These are phyloP conservation scores for Erythrolamprus reginae DNA, from an alignment of 2,113 vertebrate species.

Conservation along the genomic window DNA sequence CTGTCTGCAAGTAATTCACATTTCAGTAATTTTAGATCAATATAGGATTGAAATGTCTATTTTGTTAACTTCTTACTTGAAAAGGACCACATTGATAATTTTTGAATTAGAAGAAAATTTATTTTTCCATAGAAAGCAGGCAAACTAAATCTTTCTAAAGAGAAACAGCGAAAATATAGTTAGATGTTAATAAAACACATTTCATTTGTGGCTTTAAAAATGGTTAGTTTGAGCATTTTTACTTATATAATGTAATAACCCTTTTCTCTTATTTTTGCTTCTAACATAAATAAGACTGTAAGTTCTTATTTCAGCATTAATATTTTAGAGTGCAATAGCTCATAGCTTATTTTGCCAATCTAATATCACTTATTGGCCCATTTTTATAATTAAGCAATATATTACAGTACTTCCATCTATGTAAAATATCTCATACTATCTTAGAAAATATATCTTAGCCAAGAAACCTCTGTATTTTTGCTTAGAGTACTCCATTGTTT, in stretches of 20 bases:
- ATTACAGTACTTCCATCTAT: neutral
- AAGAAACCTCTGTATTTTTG: neutral
- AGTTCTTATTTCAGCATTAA: neutral
- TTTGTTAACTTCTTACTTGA: neutral
- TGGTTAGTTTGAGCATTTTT: neutral
- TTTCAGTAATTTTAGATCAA: neutral
- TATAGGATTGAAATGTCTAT: neutral
- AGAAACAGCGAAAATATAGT: neutral
- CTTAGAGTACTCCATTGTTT: neutral
- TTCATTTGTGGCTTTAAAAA: neutral
- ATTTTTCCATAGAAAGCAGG: neutral
- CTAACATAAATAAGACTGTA: neutral
- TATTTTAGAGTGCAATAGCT: neutral
- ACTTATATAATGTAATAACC: neutral
- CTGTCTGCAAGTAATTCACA: neutral
- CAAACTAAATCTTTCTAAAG: neutral
- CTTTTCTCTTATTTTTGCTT: neutral
- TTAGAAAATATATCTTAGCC: neutral
- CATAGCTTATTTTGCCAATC: neutral
- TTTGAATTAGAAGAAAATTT: neutral
- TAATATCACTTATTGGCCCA: neutral
- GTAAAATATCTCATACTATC: neutral
- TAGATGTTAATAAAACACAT: neutral
- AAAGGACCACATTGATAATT: neutral
- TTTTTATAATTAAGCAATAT: neutral